phyloP scores from a whole-genome alignment of 1,140 invertebrate species.

The Bradynema listronoti region DNA sequence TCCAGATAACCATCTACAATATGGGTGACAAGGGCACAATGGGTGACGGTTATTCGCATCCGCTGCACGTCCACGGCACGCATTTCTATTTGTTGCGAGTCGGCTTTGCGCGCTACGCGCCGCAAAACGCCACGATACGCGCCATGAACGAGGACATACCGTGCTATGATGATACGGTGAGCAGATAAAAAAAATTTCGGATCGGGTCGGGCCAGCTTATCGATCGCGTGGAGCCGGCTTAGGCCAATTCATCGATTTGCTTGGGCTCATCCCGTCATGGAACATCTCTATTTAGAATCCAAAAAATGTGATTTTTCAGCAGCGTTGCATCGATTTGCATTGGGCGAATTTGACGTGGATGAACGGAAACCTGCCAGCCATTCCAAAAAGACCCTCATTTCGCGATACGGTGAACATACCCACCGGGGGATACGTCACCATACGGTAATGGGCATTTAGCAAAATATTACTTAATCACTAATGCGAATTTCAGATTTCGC shows the following conservation, averaged over 20 bases:
- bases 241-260: too few species aligned
- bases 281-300: conserved; percentile 4
- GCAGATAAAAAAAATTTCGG: too few species aligned
- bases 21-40: conserved; percentile 49
- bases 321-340: conserved; percentile 30
- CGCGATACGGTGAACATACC: conserved; percentile 47
- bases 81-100: conserved; percentile 54
- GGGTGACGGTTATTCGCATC: conserved; percentile 51
- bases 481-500: conserved; percentile 31
- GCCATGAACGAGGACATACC: conserved; percentile 42
- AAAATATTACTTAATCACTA: conserved; percentile 1
- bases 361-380: conserved; percentile 38
- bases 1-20: conserved; percentile 54
- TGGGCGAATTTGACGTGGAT: conserved; percentile 38
- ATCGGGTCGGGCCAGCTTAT: too few species aligned
- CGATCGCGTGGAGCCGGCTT: too few species aligned
- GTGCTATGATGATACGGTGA: conserved; percentile 31
- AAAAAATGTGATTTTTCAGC: conserved; percentile 13
- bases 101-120: conserved; percentile 42
- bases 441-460: conserved; percentile 26
- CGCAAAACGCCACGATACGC: conserved; percentile 31
- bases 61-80: conserved; percentile 51
- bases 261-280: background rate
- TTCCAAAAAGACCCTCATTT: conserved; percentile 40
- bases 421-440: conserved; percentile 42